Evolutionary conservation across 1,140 invertebrate species (phyloP).

Genomic region (Coptotermes formosanus): DNA sequence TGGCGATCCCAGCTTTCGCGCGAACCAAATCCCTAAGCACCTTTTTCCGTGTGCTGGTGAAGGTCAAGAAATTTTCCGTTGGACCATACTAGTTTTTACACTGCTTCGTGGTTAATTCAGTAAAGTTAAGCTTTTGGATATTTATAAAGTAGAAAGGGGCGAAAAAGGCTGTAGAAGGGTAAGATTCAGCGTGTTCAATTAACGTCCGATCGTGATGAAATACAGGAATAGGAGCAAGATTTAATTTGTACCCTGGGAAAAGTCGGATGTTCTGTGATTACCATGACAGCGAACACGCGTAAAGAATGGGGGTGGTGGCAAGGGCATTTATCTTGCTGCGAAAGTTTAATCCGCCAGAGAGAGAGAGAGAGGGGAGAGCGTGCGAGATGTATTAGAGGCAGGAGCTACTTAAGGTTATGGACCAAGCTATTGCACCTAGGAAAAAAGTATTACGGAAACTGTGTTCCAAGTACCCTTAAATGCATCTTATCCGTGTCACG

Average conservation of each 20-base stretch:
- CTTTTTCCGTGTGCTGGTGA: too few relatives aligned
- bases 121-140: too few relatives aligned
- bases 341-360: constrained; percentile 6
- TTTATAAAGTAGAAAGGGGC: too few relatives aligned
- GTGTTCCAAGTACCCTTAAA: neutral
- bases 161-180: neutral
- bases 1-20: too few relatives aligned
- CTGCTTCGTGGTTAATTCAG: too few relatives aligned
- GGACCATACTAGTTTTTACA: too few relatives aligned
- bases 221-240: neutral
- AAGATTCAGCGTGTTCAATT: neutral
- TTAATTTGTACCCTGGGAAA: constrained; percentile 16
- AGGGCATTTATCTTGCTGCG: constrained; percentile 8
- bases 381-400: neutral
- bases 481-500: too few relatives aligned
- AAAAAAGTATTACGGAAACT: neutral
- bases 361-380: neutral
- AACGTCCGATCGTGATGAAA: constrained; percentile 3
- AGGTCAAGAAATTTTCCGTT: too few relatives aligned
- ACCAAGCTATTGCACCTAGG: neutral
- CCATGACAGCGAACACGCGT: constrained; percentile 8
- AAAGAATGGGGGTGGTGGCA: constrained; percentile 1
- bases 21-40: too few relatives aligned
- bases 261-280: neutral
- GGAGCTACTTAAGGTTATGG: neutral